Evolutionary conservation across 2,797 vertebrate genomes (phyloP), one percentile per base, ranked within the genome.

Genomic region (Acropternis orthonyx): DNA sequence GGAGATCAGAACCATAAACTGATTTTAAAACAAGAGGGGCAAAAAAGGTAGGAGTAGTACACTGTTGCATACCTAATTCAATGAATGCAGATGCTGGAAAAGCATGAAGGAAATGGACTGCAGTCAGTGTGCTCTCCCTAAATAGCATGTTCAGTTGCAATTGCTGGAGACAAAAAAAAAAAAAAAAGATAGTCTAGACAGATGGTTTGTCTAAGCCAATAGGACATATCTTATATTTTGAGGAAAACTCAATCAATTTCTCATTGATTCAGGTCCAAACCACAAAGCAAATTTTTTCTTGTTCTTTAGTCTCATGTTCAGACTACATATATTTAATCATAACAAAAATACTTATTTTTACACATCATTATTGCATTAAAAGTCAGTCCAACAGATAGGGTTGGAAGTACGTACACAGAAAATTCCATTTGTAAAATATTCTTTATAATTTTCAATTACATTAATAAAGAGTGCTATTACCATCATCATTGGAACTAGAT

Each of bases 341-440:
- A 96, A 90, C 51, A 93, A 89, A 83, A 91, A 68, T 34, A 78
- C 34, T 80, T 85, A 41, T 54, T 88, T 94, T 96, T 86, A 68
- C 65, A 58, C 44, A 58, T 74, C 7, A 37, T 72, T 83, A 67
- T 71, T 84, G n/a, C 39, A 65, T n/a, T 55, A 61, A 68, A 76
- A 93, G 24, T 39, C 55, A 79, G 44, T 74, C 46, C 67, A 83
- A 69, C 15, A 86, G 55, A 68, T 77, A 71, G 0, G 2, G 14
- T 4, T 93, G 36, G 59, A 87, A 89, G 48, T 7, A 82, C 85
- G 24, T 39, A 91, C 37, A 62, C 5, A 55, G 55, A 39, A 91
- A 92, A 93, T 51, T 34, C 37, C 61, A 55, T 71, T 46, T 62
- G 21, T 62, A 73, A 74, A 85, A 73, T 36, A 71, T 5, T 52